Base-by-base conservation (phyloP, 2,113 vertebrate species). In the Trogon surrucura region DNA sequence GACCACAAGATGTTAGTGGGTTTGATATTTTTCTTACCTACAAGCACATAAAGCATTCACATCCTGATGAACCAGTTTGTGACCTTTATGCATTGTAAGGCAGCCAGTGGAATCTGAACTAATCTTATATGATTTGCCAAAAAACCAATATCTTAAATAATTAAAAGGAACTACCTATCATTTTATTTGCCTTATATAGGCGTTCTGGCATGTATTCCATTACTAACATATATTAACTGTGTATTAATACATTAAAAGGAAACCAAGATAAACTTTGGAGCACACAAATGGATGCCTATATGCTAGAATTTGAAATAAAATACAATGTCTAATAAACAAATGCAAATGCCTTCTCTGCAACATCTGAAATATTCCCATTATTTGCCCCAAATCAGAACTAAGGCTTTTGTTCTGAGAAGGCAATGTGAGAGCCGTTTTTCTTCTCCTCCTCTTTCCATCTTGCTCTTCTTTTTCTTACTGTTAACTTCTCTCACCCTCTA, bases 1-100 rank as follows among this genome's bases (percentile, higher is more conserved):
- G 53, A 96, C 41, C 64, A 91, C 69, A n/a, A 60, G 61, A 54
- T 45, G 30, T 80, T 92, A 70, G 64, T 47, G 10, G 56, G 44
- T 71, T 87, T 65, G 30, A 73, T 78, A 26, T 62, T 80, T 74
- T 86, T 91, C 88, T 78, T 88, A 84, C 75, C 77, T 83, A n/a
- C 34, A 95, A 91, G 71, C 78, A 88, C 61, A 87, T 78, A 89
- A 75, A 96, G 91, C 38, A 88, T 81, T 77, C 53, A 80, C 50
- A 87, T 30, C 34, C 62, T 41, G 56, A 47, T 69, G 16, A 85
- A 88, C 77, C 61, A 80, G 50, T 70, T 61, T 60, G 23, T 54
- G 27, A 69, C 60, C 45, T 47, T 67, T 57, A 45, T 27, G 19
- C 23, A 81, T 5, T 41, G 20, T 51, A 57, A 96, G 34, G 75